Conservation (phyloP, 1,140 invertebrate genomes). For the Cotesia chilonis region DNA sequence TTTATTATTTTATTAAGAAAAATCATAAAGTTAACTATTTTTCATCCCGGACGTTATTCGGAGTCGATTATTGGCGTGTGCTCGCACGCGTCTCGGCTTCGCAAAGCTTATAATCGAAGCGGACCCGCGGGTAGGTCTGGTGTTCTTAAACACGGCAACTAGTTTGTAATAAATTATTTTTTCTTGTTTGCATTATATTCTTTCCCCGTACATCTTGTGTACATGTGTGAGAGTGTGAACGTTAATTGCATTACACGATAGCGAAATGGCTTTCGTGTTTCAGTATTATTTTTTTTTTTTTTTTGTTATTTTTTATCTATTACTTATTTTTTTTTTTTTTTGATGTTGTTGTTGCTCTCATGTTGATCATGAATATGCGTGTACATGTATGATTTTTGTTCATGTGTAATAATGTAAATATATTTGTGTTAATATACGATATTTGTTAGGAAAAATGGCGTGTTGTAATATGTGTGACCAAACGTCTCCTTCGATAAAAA, state of each 20-base stretch:
- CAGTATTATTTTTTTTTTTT: constrained; percentile 50
- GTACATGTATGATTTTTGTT: constrained; percentile 29
- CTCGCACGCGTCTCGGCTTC: constrained; percentile 38
- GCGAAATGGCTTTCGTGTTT: constrained; percentile 36
- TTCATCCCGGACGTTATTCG: background rate
- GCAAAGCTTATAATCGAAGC: constrained; percentile 62
- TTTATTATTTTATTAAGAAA: constrained; percentile 1
- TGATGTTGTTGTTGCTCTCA: constrained; percentile 37
- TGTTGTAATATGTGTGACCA: constrained; percentile 61
- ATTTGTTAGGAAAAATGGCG: constrained; percentile 53
- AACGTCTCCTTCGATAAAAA: constrained; percentile 63
- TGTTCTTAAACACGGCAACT: constrained; percentile 50
- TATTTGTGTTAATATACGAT: constrained; percentile 38
- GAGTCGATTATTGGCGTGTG: constrained; percentile 19
- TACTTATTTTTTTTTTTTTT: constrained; percentile 43
- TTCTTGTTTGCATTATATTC: constrained; percentile 46
- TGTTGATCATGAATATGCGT: constrained; percentile 35
- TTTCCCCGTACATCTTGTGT: constrained; percentile 40
- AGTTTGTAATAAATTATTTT: constrained; percentile 47
- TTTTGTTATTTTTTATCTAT: constrained; percentile 47
- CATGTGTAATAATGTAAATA: constrained; percentile 27
- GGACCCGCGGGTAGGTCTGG: constrained; percentile 67
- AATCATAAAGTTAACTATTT: background rate
- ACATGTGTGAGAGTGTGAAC: constrained; percentile 42
- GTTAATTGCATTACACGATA: constrained; percentile 34